phyloP scores from a whole-genome alignment of 1,140 invertebrate genomes.

The Alviniconcha marisindica region DNA sequence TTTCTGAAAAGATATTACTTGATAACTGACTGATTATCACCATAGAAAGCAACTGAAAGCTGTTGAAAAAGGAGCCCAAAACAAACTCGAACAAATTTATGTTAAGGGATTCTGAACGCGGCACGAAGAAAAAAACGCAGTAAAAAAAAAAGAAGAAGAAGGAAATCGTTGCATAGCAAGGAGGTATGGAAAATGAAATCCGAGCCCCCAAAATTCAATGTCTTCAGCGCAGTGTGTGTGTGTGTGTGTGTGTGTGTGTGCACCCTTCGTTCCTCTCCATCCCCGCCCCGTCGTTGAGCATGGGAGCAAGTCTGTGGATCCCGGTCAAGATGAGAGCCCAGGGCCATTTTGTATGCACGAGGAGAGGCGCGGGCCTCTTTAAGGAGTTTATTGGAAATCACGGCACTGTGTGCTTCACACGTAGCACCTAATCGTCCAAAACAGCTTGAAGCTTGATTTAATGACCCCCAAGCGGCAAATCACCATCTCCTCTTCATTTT shows the following conservation, averaged over 20 bases:
- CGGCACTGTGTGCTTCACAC: slow-evolving; percentile 22
- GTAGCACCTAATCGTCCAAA: slow-evolving; percentile 32
- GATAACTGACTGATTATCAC: no score
- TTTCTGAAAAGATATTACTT: no score
- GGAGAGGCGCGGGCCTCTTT: slow-evolving; percentile 18
- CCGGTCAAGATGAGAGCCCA: not conserved
- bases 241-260: slow-evolving; percentile 7
- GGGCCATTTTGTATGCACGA: not conserved
- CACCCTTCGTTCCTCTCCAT: not conserved
- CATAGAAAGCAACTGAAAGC: no score
- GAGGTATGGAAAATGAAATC: no score
- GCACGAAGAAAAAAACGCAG: not conserved
- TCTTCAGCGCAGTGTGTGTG: not conserved
- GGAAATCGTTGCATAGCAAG: no score
- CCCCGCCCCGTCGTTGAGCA: not conserved
- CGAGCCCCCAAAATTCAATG: not conserved
- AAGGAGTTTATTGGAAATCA: slow-evolving; percentile 25
- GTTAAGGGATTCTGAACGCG: no score
- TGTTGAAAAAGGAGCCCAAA: no score
- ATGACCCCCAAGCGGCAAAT: slow-evolving; percentile 25
- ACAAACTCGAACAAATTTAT: no score
- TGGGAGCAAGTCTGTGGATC: not conserved
- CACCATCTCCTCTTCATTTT: not conserved
- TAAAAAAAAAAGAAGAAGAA: not conserved
- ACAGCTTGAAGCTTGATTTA: slow-evolving; percentile 34